Evolutionary conservation across 2,113 vertebrate species (phyloP).

Genomic region (Psittacula cyanocephala): DNA sequence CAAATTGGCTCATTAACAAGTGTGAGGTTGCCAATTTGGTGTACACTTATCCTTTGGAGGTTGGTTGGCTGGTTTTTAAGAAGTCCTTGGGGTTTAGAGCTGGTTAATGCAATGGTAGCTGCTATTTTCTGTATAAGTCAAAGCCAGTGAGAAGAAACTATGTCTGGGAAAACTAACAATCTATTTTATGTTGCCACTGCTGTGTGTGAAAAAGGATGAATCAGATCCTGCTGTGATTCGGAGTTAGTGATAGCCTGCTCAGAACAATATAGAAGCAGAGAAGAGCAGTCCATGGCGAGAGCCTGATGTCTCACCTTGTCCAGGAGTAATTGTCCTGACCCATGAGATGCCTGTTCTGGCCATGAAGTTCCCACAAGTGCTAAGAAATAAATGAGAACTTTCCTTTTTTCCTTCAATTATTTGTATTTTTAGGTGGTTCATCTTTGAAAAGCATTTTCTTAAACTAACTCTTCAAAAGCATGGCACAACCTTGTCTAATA

Average conservation of each 20-base stretch:
- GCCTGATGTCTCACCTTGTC: neutral
- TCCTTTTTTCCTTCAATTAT: neutral
- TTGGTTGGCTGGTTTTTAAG: neutral
- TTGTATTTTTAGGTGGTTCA: neutral
- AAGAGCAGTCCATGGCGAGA: accelerated
- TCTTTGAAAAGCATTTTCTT: neutral
- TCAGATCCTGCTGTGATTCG: neutral
- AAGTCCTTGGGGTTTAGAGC: neutral
- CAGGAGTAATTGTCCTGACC: neutral
- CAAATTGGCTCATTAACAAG: neutral
- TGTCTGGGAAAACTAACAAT: neutral
- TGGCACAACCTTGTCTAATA: neutral
- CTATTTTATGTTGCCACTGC: neutral
- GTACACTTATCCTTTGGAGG: neutral
- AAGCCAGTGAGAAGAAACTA: neutral
- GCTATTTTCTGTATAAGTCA: neutral
- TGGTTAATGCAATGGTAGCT: neutral
- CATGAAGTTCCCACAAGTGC: neutral
- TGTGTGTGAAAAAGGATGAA: neutral
- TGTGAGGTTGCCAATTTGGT: neutral
- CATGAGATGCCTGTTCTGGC: neutral
- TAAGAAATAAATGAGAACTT: neutral
- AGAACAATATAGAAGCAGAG: neutral
- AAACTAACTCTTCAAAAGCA: neutral
- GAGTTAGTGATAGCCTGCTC: neutral